Evolutionary conservation across 2,797 vertebrate species (phyloP), one percentile per base, ranked within the genome.

Genomic region (Kryptopterus vitreolus): DNA sequence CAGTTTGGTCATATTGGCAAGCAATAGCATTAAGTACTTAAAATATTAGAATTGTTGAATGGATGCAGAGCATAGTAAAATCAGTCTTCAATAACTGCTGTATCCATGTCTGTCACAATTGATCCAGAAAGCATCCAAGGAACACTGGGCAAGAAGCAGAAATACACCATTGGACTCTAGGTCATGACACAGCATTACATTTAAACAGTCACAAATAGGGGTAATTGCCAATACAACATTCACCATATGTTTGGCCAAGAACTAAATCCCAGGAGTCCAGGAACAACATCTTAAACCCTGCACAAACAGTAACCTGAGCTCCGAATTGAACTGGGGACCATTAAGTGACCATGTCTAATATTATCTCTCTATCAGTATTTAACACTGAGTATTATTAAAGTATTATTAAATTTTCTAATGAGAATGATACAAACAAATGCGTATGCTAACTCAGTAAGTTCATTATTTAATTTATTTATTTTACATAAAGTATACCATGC

Each of bases 251-350:
- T 55, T 11, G 20, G 70, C 3, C 29, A 29, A 38, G 46, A 29
- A 12, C 9, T 31, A 18, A 57, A n/a, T 13, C 35, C 15, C 0
- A 53, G 16, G 52, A 24, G 20, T 22, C 33, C 22, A 5, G 13
- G 8, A 7, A 55, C 46, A n/a, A 55, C 9, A 24, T 57, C 12
- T 1, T 53, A 71, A 52, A 31, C 48, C 48, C 4, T 4, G 53
- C 50, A 53, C 69, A 70, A 50, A 70, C 43, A 71, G 69, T 71
- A 71, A 71, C 18, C 10, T 53, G 69, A 71, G 69, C 48, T 68
- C 22, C 46, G 38, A n/a, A 46, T 8, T 46, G 38, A 68, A 26
- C 22, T 31, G 20, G 29, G 29, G 33, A 18, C 18, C 18, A 24
- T 50, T 7, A 50, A 18, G 43, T 46, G 35, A 13, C 43, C 29